Base-by-base conservation (phyloP, 2,797 vertebrate genomes). In the Lepus townsendii region DNA sequence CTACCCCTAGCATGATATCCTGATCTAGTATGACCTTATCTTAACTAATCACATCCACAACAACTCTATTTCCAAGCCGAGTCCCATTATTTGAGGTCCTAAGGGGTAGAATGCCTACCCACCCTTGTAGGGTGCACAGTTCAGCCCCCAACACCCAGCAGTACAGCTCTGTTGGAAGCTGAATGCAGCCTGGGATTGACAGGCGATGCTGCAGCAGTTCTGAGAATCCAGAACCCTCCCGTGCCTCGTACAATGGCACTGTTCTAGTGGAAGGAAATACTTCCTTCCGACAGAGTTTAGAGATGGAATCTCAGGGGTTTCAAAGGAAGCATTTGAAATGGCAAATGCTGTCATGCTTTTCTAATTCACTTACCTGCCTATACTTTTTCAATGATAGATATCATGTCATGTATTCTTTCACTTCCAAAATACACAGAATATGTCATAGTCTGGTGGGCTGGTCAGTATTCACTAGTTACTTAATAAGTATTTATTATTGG, bases 191-290 rank as follows among this genome's bases (percentile, higher is more conserved):
- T 5, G 30, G 6, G 8, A 2, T 9, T 20, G 57, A 20, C 52
- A 24, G 7, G 19, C 8, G 4, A 22, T 1, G 4, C 27, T 42
- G 42, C 20, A 6, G 26, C 2, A 1, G 1, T 8, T 69, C 47
- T 20, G 10, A 11, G 54, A 8, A 30, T 2, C 27, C 16, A 47
- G 22, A 26, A 62, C 32, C n/a, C 5, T 5, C 26, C 54, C 27
- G 0, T 5, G 27, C 38, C 9, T 30, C 52, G 13, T 1, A n/a
- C 14, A 50, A 12, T 3, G 8, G 7, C 30, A 9, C 19, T 20
- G 0, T 47, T n/a, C 57, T 52, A 4, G 2, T n/a, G 69, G 69
- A 52, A 32, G 38, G 32, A 14, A 71, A 89, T 32, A 27, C n/a
- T 77, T 83, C n/a, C 20, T 71, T n/a, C 6, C 26, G 17, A 7